These are phyloP conservation scores for Chaetorhynchus papuensis DNA, from an alignment of 2,113 vertebrate species.

Conservation along the genomic window DNA sequence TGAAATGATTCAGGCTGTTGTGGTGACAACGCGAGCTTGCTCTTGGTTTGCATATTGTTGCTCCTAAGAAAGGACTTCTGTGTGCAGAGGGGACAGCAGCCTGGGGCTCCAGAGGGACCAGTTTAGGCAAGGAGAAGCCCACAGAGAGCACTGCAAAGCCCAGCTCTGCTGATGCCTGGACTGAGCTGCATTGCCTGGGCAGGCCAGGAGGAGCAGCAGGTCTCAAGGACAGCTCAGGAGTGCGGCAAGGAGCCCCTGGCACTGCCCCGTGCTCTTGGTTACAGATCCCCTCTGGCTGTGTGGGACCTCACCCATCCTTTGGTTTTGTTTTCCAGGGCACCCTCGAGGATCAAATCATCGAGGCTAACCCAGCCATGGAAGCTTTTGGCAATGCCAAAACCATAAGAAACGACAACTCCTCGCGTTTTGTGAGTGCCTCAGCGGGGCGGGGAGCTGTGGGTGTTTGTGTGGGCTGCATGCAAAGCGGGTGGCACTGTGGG, in stretches of 20 bases:
- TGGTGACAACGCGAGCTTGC: accelerated
- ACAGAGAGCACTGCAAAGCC: not conserved
- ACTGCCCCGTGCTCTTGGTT: not conserved
- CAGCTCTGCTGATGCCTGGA: not conserved
- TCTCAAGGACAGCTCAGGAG: not conserved
- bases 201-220: not conserved
- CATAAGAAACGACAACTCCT: conserved; percentile 92
- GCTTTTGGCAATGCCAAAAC: conserved; percentile 95
- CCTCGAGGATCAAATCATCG: conserved; percentile 93
- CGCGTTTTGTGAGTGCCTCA: conserved; percentile 85
- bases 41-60: not conserved
- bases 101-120: not conserved
- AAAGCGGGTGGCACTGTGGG: accelerated
- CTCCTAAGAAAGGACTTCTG: not conserved
- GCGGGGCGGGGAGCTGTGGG: not conserved
- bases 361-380: conserved; percentile 96
- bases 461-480: not conserved
- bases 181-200: not conserved
- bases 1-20: not conserved
- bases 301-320: not conserved
- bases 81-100: not conserved
- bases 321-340: conserved; percentile 77
- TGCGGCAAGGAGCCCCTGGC: not conserved
- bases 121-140: not conserved
- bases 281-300: not conserved